A percentile compares a stretch with the other conserved stretches of the same genome.
Conservation (phyloP, 1,140 invertebrate species). For the Trypoxylus dichotomus region DNA sequence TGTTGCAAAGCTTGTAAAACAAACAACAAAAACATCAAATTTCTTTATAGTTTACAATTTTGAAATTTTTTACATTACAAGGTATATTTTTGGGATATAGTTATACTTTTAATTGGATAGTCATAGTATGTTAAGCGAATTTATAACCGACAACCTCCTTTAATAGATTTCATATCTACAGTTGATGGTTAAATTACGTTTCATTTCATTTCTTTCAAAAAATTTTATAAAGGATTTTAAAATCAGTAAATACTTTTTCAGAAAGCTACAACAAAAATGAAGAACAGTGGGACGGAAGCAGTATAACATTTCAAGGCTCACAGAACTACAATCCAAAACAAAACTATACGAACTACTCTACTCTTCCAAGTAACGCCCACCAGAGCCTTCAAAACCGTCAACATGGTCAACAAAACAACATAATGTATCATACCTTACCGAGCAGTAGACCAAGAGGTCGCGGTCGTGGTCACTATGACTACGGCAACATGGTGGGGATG, state of each 20-base stretch:
- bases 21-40: too few species aligned
- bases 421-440: conserved; percentile 58
- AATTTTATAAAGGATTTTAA: not conserved
- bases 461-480: conserved; percentile 56
- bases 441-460: conserved; percentile 54
- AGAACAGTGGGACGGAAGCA: conserved; percentile 56
- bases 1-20: too few species aligned
- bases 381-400: conserved; percentile 16
- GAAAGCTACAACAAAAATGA: conserved; percentile 21
- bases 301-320: conserved; percentile 54
- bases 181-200: too few species aligned
- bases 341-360: conserved; percentile 2
- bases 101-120: too few species aligned
- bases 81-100: too few species aligned
- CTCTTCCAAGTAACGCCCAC: not conserved
- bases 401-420: conserved; percentile 32
- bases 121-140: too few species aligned
- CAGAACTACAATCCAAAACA: conserved; percentile 11
- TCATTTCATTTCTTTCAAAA: too few species aligned
- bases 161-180: too few species aligned
- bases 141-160: too few species aligned
- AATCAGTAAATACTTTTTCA: not conserved
- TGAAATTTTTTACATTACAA: too few species aligned
- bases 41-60: too few species aligned
- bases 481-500: conserved; percentile 19